Evolutionary conservation across 2,888 invertebrate genomes (phyloP).

Genomic region (Pyrocoelia pectoralis): DNA sequence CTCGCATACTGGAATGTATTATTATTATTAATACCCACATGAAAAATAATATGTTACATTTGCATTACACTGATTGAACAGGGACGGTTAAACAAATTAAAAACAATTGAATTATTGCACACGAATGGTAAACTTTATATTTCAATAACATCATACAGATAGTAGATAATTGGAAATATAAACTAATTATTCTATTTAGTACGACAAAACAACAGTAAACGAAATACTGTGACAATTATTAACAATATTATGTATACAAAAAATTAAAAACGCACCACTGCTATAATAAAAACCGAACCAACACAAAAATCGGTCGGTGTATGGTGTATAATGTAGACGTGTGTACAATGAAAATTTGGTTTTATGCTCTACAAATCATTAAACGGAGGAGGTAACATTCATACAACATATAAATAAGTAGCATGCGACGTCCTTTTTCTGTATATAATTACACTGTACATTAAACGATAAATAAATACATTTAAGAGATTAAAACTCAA

Average conservation of each 20-base stretch:
- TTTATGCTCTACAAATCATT: background rate
- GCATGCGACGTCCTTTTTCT: background rate
- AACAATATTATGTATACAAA: background rate
- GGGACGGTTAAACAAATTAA: too few species aligned
- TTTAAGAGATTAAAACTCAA: background rate
- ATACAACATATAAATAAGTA: slow-evolving; percentile 7
- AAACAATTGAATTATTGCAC: background rate
- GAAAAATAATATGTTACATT: too few species aligned
- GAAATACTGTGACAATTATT: background rate
- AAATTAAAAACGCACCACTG: background rate
- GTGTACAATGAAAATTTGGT: background rate
- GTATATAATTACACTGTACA: slow-evolving; percentile 5
- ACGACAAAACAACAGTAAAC: background rate
- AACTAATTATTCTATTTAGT: background rate
- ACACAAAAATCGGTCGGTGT: background rate
- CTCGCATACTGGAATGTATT: too few species aligned
- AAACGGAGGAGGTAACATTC: background rate
- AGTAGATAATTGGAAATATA: background rate
- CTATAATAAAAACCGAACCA: background rate
- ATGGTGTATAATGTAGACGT: background rate
- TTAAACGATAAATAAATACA: background rate
- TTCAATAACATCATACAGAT: slow-evolving; percentile 3
- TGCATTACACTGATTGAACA: too few species aligned
- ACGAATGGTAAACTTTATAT: slow-evolving; percentile 4
- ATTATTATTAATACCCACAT: too few species aligned